phyloP scores from a whole-genome alignment of 2,888 invertebrate genomes.

The Orchesellides sinensis region DNA sequence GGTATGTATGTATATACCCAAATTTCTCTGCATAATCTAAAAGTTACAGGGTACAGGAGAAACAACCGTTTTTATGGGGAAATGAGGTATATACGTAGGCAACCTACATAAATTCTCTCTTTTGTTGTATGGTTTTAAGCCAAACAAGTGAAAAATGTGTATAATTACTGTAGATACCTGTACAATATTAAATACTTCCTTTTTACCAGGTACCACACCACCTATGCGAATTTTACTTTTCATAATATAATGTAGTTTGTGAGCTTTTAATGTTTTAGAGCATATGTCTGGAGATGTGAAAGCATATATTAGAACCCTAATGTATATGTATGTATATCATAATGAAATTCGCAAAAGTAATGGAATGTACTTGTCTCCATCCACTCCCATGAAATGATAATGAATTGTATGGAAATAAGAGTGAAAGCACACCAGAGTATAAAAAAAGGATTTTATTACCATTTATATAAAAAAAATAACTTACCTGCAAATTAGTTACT shows the following conservation, averaged over 20 bases:
- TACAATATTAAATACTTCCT: slow-evolving; percentile 51
- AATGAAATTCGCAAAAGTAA: slow-evolving; percentile 27
- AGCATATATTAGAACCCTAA: too few species aligned
- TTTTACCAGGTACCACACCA: too few species aligned
- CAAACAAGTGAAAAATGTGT: too few species aligned
- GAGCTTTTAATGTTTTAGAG: too few species aligned
- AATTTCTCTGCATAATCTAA: background rate
- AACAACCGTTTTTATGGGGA: background rate
- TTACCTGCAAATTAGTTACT: slow-evolving; percentile 29
- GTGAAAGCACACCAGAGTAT: slow-evolving; percentile 4
- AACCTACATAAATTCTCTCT: background rate
- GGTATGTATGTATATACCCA: background rate
- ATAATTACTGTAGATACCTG: background rate
- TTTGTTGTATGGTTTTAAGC: too few species aligned
- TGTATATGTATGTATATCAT: slow-evolving; percentile 2
- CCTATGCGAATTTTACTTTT: too few species aligned
- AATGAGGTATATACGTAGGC: background rate
- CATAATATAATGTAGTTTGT: too few species aligned
- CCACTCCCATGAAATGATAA: background rate
- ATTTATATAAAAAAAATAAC: background rate
- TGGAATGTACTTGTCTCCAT: background rate
- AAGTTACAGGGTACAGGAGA: too few species aligned
- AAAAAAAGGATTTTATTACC: slow-evolving; percentile 24
- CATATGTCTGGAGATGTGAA: too few species aligned
- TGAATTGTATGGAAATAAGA: slow-evolving; percentile 4